phyloP scores from a whole-genome alignment of 30 jellyfish, hydroid and myxozoan species.

The Turritopsis dohrnii region DNA sequence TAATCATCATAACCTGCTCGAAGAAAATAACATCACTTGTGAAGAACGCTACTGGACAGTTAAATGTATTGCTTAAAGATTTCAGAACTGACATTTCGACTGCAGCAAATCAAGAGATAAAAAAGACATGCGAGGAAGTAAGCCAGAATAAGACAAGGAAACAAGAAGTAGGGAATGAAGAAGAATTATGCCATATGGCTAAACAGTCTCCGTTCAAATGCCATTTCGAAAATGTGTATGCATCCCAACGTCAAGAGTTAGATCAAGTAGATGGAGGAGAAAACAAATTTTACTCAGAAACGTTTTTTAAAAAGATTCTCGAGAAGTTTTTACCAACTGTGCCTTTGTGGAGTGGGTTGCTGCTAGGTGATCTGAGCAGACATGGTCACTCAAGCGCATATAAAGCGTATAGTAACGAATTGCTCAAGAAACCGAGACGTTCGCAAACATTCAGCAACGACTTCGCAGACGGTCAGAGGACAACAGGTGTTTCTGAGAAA shows the following conservation, averaged over 20 bases:
- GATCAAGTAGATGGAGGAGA: not conserved
- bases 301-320: not conserved
- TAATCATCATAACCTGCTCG: not conserved
- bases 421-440: not conserved
- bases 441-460: not conserved
- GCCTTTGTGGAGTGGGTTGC: constrained; percentile 29
- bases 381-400: constrained; percentile 19
- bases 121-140: not conserved
- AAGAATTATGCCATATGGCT: not conserved
- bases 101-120: not conserved
- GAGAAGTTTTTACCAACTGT: constrained; percentile 23
- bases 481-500: constrained; percentile 28
- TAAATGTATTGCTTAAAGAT: not conserved
- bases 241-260: not conserved
- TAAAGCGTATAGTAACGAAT: not conserved
- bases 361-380: constrained; percentile 26
- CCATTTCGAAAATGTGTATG: not conserved
- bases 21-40: not conserved
- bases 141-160: not conserved
- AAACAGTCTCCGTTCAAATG: not conserved
- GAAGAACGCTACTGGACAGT: not conserved
- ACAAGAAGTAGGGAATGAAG: not conserved
- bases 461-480: constrained; percentile 5
- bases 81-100: not conserved
- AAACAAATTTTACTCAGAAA: not conserved